phyloP scores from a whole-genome alignment of 1,140 invertebrate genomes.

The Drosophila ficusphila region DNA sequence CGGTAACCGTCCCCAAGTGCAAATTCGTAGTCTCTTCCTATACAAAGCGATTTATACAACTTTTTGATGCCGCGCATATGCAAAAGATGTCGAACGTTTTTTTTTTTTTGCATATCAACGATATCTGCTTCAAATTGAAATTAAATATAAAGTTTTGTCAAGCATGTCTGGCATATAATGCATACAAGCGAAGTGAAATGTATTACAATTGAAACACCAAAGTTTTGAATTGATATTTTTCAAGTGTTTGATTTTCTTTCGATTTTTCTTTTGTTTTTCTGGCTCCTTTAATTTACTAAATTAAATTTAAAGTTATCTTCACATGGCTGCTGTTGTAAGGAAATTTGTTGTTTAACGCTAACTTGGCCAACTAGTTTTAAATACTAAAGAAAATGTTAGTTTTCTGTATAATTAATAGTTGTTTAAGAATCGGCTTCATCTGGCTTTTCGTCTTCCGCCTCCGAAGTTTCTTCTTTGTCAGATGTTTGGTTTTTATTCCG shows the following conservation, averaged over 20 bases:
- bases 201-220: conserved; percentile 41
- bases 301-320: conserved; percentile 59
- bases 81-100: no score
- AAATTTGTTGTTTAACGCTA: conserved; percentile 48
- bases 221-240: conserved; percentile 13
- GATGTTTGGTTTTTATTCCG: conserved; percentile 1
- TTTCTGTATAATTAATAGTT: conserved; percentile 26
- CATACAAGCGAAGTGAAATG: background rate
- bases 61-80: background rate
- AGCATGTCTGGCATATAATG: no score
- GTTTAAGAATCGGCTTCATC: conserved; percentile 30
- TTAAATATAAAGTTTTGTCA: background rate
- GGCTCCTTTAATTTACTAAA: conserved; percentile 62
- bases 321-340: conserved; percentile 32
- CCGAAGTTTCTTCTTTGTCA: conserved; percentile 39
- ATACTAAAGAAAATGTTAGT: conserved; percentile 37
- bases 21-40: conserved; percentile 13
- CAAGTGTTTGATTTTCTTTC: conserved; percentile 33
- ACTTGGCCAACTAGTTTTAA: conserved; percentile 53
- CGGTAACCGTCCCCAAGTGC: conserved; percentile 87
- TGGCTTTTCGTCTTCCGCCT: conserved; percentile 23
- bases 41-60: conserved; percentile 6
- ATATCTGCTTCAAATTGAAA: background rate
- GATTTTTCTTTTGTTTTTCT: conserved; percentile 13
- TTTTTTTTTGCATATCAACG: background rate